These are phyloP conservation scores for Sepiola atlantica DNA, from an alignment of 2,888 invertebrate species.

Conservation along the genomic window DNA sequence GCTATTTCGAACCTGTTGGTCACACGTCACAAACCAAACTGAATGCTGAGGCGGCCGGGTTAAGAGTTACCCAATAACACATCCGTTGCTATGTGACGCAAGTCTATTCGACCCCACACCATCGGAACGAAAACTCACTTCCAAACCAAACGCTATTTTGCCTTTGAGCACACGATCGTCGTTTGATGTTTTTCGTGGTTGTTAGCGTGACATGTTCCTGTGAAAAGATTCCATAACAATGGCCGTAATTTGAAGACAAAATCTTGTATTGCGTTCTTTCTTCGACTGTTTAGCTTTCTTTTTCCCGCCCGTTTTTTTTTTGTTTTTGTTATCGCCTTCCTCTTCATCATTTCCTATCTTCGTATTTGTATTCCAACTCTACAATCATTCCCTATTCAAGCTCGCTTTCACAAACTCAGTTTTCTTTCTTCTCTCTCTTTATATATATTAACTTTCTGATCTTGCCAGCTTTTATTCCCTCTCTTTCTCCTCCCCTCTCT, in stretches of 20 bases:
- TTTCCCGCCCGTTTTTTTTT: too few relatives aligned
- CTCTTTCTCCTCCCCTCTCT: too few relatives aligned
- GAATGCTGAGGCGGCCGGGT: background rate
- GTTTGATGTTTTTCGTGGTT: background rate
- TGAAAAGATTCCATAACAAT: background rate
- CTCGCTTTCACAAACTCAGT: too few relatives aligned
- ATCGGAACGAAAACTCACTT: background rate
- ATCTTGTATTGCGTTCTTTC: background rate
- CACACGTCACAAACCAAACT: background rate
- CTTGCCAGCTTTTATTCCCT: too few relatives aligned
- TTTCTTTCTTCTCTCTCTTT: too few relatives aligned
- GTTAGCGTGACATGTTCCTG: slow-evolving; percentile 4
- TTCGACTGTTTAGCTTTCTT: too few relatives aligned
- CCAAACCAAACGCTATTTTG: background rate
- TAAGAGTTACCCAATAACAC: background rate
- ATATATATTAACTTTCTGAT: too few relatives aligned
- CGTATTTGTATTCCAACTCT: too few relatives aligned
- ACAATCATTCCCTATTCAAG: too few relatives aligned
- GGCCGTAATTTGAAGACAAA: background rate
- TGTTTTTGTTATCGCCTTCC: too few relatives aligned
- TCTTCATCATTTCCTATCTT: too few relatives aligned
- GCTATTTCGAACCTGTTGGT: background rate
- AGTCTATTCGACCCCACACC: background rate
- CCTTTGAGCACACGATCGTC: background rate
- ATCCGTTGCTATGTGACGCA: background rate